phyloP scores from a whole-genome alignment of 1,140 invertebrate species.

The Sycophaga agraensis region DNA sequence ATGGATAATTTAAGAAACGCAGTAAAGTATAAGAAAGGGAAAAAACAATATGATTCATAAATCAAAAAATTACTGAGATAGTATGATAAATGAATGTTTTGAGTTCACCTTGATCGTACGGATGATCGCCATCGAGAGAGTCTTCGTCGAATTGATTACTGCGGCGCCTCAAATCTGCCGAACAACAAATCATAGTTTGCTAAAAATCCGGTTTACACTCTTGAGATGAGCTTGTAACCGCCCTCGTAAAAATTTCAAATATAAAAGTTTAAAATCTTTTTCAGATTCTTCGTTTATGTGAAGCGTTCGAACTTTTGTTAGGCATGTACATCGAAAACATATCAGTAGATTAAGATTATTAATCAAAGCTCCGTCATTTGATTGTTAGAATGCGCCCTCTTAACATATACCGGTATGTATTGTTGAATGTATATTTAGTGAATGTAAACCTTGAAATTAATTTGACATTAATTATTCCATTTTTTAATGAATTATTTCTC shows the following conservation, averaged over 20 bases:
- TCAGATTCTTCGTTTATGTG: background rate
- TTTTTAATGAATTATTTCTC: too few relatives aligned
- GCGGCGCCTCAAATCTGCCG: constrained; percentile 55
- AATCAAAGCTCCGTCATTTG: too few relatives aligned
- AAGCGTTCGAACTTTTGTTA: background rate
- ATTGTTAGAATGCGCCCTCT: too few relatives aligned
- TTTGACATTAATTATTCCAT: too few relatives aligned
- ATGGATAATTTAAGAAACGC: too few relatives aligned
- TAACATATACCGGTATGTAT: too few relatives aligned
- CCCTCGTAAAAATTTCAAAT: background rate
- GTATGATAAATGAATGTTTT: constrained; percentile 14
- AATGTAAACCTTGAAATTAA: too few relatives aligned
- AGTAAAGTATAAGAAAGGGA: too few relatives aligned
- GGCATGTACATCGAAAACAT: background rate
- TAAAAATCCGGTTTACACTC: background rate
- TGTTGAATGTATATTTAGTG: too few relatives aligned
- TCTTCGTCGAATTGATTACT: constrained; percentile 56
- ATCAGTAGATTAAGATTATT: too few relatives aligned
- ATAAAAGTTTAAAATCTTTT: background rate
- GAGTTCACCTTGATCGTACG: constrained; percentile 52
- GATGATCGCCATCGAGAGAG: constrained; percentile 54
- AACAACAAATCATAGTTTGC: constrained; percentile 38
- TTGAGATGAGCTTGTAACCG: background rate
- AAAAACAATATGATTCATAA: too few relatives aligned
- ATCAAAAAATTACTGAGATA: too few relatives aligned